Evolutionary conservation across 1,140 invertebrate species (phyloP), one percentile per base, ranked within the genome.

Genomic region (Popillia japonica): DNA sequence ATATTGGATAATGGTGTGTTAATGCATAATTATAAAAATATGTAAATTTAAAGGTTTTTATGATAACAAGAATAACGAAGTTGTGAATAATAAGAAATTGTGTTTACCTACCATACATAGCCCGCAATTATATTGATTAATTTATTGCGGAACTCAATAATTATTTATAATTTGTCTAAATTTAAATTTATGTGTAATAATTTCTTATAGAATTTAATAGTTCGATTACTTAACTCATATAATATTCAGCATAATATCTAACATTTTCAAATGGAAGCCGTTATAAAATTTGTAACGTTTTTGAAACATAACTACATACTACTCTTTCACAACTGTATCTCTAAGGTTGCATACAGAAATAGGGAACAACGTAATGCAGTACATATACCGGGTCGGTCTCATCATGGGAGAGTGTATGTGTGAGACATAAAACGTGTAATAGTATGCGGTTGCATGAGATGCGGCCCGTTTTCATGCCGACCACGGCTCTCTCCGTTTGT

Each of bases 401-500:
- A 68, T 42, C 40, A 74, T 41, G 72, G 17, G 17, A 7, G n/a
- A 23, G 72, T 40, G 72, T 20, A 34, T 27, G 72, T 42, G 72
- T 17, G 72, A 74, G 72, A 44, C 72, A 74, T 74, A 41, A 74
- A 44, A 74, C 72, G 34, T 74, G 72, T 74, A 74, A 68, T 68
- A 34, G 20, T 68, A 68, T 68, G 61, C 61, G 61, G 61, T 34
- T 34, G 61, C 41, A 44, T 74, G 72, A 41, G 40, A 74, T 74
- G 41, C 72, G 20, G 34, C n/a, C 72, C 40, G 34, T 83, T 84
- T 78, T 80, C 79, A 84, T 84, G 81, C 83, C 78, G 40, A 78
- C 79, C 83, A 83, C 82, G 81, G 79, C 79, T 75, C 75, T 81
- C 81, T 78, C 82, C 82, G 81, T 83, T 84, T 84, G 82, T 83